Evolutionary conservation across 2,888 invertebrate genomes (phyloP).

Genomic region (Flexamia atlantica): DNA sequence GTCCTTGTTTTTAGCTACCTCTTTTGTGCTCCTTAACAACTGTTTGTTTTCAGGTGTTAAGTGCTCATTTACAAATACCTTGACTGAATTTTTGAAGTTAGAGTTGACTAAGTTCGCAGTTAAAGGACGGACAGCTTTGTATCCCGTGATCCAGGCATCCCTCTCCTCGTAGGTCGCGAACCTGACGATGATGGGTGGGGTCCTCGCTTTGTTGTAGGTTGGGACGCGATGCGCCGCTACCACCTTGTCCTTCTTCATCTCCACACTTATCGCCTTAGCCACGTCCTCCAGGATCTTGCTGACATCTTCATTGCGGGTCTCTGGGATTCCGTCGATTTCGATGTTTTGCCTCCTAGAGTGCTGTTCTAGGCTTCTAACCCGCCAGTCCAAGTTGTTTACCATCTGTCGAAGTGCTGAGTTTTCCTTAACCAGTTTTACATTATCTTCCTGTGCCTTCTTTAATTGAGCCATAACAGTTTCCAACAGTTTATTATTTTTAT

Average conservation of each 20-base stretch:
- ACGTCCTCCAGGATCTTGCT: not conserved
- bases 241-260: not conserved
- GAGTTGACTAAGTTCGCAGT: not conserved
- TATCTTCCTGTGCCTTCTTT: not conserved
- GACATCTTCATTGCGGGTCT: not conserved
- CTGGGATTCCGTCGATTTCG: conserved; percentile 16
- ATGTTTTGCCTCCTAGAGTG: not conserved
- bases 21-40: not conserved
- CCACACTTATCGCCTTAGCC: not conserved
- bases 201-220: not conserved
- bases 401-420: not conserved
- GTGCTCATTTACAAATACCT: conserved; percentile 20
- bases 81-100: not conserved
- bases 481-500: conserved; percentile 1
- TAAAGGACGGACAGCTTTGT: not conserved
- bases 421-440: not conserved
- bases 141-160: not conserved
- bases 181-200: conserved; percentile 6
- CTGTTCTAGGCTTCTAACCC: not conserved
- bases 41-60: conserved; percentile 8
- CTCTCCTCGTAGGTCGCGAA: not conserved
- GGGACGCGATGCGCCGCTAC: conserved; percentile 34
- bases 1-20: not conserved
- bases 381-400: not conserved
- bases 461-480: not conserved